phyloP scores from a whole-genome alignment of 1,140 invertebrate genomes.

The Zaprionus vittiger region DNA sequence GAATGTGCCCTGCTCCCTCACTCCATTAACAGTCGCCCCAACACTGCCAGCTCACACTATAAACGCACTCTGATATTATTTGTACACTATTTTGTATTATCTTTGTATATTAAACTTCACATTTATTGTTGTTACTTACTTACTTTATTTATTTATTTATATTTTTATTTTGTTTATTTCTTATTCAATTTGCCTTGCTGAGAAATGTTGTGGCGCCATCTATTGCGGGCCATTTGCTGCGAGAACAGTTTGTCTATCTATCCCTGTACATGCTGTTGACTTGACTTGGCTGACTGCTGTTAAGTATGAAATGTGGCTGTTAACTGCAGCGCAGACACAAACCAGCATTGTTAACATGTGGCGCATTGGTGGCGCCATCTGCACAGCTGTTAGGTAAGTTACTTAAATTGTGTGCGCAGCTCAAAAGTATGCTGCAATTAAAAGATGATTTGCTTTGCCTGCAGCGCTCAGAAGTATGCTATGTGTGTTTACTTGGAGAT shows the following conservation, averaged over 20 bases:
- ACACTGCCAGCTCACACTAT: too few species aligned
- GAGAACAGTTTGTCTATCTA: not conserved
- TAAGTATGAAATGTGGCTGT: not conserved
- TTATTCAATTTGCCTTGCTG: not conserved
- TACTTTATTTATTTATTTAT: too few species aligned
- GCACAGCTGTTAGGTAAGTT: not conserved
- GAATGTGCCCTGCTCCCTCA: too few species aligned
- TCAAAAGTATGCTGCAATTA: conserved; percentile 20
- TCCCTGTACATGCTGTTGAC: not conserved
- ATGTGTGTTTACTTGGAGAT: not conserved
- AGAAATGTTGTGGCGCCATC: conserved; percentile 15
- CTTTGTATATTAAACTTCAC: too few species aligned
- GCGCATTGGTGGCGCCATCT: conserved; percentile 27
- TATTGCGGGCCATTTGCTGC: conserved; percentile 4
- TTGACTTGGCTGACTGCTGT: not conserved
- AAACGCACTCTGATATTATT: too few species aligned
- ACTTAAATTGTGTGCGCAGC: conserved; percentile 31
- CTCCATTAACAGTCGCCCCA: too few species aligned
- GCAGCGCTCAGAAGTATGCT: not conserved
- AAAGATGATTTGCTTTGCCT: not conserved
- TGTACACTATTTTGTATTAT: too few species aligned
- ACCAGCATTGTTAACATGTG: not conserved
- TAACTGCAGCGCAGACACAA: not conserved
- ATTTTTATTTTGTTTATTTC: too few species aligned
- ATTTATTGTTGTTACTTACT: too few species aligned